Base-by-base conservation (phyloP, 2,888 invertebrate species). In the Melieria picta region DNA sequence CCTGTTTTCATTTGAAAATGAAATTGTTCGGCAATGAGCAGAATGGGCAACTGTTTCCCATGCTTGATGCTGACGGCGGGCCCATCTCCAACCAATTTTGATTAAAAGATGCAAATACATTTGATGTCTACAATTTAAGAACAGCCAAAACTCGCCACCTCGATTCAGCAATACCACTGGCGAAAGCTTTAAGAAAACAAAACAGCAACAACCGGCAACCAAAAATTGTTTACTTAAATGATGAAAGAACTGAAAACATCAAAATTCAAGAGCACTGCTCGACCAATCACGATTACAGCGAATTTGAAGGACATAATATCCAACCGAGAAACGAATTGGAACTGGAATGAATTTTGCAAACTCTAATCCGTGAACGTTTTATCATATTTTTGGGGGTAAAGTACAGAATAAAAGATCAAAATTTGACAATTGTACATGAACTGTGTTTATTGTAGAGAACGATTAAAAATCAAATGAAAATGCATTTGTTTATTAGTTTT, bases 341-440 rank as follows among this genome's bases (percentile, higher is more conserved):
- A 64, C 16, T 42, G 11, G n/a, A 52, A 16, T 46, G 11, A 47
- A 11, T 45, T 1, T 11, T 45, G 45, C 45, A 45, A 61, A 61
- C 45, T 45, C 5, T 7, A 30, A 30, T 45, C 11, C 13, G 11
- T n/a, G 13, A 42, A 61, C 13, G 4, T 52, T 30, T 45, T 43
- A 42, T 30, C 11, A 43, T 11, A n/a, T 43, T 64, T 30, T 42
- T 52, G 30, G 30, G 50, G 11, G 50, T 11, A 64, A 64, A 64
- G 64, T 64, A 64, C 64, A 64, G 64, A 64, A 64, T 64, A 64
- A 64, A 64, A 64, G 48, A 63, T 13, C 63, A 47, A 46, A 61
- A 47, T 30, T 30, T 30, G 30, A 30, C 30, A 30, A 30, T 30
- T 30, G 0, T 30, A 30, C 30, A 30, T 30, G 30, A 30, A 30